Evolutionary conservation across 92 coral and sea anemone genomes (phyloP).

Genomic region (Heteractis magnifica): DNA sequence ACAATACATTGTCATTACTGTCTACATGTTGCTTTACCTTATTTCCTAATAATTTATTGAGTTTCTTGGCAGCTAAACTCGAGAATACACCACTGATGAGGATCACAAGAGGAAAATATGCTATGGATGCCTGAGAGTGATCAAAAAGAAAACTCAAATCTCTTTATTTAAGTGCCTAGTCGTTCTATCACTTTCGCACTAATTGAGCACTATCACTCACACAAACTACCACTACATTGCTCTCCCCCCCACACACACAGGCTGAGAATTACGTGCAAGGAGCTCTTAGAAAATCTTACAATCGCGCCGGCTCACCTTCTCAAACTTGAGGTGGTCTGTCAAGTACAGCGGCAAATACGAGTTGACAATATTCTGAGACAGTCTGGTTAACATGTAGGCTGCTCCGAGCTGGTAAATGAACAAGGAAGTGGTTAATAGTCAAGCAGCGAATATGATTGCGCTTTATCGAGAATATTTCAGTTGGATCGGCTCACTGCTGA

Average conservation of each 20-base stretch:
- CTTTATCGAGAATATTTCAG: background rate
- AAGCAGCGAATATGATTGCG: background rate
- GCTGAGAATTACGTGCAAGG: too few species aligned
- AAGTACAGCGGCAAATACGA: slow-evolving; percentile 68
- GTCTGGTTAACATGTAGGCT: slow-evolving; percentile 66
- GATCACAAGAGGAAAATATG: slow-evolving; percentile 75
- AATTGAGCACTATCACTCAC: too few species aligned
- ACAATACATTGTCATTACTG: background rate
- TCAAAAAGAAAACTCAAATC: background rate
- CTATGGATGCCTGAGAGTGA: slow-evolving; percentile 49
- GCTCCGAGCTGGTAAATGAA: slow-evolving; percentile 51
- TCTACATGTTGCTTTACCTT: slow-evolving; percentile 46
- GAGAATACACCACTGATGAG: slow-evolving; percentile 74
- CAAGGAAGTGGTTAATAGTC: background rate
- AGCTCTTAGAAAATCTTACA: background rate
- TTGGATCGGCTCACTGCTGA: slow-evolving; percentile 2
- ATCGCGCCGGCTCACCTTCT: slow-evolving; percentile 48
- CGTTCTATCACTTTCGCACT: too few species aligned
- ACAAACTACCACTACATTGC: too few species aligned
- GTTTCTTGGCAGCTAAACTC: slow-evolving; percentile 66
- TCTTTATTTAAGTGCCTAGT: background rate
- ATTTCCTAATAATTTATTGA: slow-evolving; percentile 64
- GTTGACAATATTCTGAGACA: slow-evolving; percentile 40
- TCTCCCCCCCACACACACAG: too few species aligned
- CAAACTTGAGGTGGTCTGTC: slow-evolving; percentile 68